A percentile compares a stretch with the other conserved stretches of the same genome.
These are phyloP conservation scores for Spilarctia lutea DNA, from an alignment of 2,888 invertebrate genomes.

Conservation along the genomic window DNA sequence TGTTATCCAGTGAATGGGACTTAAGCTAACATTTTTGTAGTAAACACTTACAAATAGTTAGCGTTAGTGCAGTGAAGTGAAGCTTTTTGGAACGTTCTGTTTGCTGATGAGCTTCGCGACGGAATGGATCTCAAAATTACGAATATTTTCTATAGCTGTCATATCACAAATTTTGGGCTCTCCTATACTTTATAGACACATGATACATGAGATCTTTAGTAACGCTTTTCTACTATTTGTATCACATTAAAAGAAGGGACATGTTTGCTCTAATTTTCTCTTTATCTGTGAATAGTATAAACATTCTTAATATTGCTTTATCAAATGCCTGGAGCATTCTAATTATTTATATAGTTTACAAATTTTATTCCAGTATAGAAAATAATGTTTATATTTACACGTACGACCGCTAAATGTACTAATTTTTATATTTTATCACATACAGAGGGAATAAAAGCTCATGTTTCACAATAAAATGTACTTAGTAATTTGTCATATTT, in stretches of 20 bases:
- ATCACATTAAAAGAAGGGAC: constrained; percentile 71
- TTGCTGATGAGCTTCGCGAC: constrained; percentile 65
- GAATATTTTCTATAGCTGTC: constrained; percentile 52
- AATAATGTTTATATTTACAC: constrained; percentile 63
- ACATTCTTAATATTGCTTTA: constrained; percentile 67
- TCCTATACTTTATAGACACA: constrained; percentile 41
- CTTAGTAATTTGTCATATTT: constrained; percentile 56
- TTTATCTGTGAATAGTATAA: constrained; percentile 75
- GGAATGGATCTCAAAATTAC: constrained; percentile 75
- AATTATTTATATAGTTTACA: constrained; percentile 75
- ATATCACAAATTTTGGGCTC: constrained; percentile 46
- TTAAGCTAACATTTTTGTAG: constrained; percentile 72
- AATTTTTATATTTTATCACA: constrained; percentile 46
- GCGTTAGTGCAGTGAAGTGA: constrained; percentile 76
- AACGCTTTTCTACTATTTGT: constrained; percentile 67
- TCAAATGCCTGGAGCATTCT: constrained; percentile 76
- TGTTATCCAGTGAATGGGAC: constrained; percentile 81
- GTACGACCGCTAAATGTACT: constrained; percentile 55
- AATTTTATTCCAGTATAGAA: constrained; percentile 73
- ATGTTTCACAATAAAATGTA: constrained; percentile 74
- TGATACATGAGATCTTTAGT: constrained; percentile 52
- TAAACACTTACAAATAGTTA: constrained; percentile 70
- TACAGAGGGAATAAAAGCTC: constrained; percentile 65
- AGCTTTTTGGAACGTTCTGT: constrained; percentile 73
- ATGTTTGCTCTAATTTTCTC: constrained; percentile 69